A percentile compares a stretch with the other conserved stretches of the same genome.
phyloP scores from a whole-genome alignment of 2,113 vertebrate genomes.

The Mesembrinibis cayennensis region DNA sequence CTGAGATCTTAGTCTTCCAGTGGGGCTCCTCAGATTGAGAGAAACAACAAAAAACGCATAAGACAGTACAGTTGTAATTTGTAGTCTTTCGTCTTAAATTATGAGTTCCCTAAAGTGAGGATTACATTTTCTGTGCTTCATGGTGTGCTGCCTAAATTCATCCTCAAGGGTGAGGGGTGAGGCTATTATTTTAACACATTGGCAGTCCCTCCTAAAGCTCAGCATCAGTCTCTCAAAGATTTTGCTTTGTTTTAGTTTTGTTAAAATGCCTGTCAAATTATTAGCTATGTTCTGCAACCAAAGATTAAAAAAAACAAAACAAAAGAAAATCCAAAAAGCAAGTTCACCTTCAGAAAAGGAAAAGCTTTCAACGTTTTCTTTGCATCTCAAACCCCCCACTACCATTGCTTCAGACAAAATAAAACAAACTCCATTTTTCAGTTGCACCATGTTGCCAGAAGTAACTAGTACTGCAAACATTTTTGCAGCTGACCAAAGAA shows the following conservation, averaged over 20 bases:
- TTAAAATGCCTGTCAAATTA: background rate
- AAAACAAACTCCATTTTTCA: background rate
- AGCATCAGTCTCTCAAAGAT: background rate
- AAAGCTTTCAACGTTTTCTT: background rate
- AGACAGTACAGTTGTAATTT: background rate
- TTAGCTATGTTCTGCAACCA: background rate
- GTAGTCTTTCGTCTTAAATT: background rate
- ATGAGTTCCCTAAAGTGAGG: background rate
- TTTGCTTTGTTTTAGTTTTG: background rate
- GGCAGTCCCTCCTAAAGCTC: background rate
- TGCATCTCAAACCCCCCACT: background rate
- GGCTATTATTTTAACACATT: background rate
- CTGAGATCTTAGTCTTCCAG: background rate
- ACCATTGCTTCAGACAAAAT: background rate
- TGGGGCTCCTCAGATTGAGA: background rate
- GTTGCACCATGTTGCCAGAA: background rate
- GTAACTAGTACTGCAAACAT: background rate
- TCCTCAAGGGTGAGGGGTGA: background rate
- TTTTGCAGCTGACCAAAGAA: background rate
- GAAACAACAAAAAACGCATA: background rate
- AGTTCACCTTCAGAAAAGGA: background rate
- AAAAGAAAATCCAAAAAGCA: background rate
- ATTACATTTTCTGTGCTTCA: background rate
- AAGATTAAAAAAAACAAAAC: background rate
- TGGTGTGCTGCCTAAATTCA: background rate